Evolutionary conservation across 1,140 invertebrate species (phyloP).

Genomic region (Pachyrhynchus sulphureomaculatus): DNA sequence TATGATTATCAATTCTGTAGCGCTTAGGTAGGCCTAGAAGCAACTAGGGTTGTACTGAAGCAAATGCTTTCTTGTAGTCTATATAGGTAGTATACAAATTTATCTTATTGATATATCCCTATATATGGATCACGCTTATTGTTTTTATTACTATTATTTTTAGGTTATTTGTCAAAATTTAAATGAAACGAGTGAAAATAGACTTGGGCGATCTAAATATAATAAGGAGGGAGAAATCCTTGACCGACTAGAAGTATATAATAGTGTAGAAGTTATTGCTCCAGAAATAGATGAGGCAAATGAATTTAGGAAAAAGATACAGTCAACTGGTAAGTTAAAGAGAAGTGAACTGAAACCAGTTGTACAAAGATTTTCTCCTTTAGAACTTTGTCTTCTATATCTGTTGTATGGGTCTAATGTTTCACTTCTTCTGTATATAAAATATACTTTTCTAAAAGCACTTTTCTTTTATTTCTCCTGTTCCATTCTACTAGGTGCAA

Average conservation of each 20-base stretch:
- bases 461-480: slow-evolving; percentile 30
- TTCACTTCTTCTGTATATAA: slow-evolving; percentile 25
- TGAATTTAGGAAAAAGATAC: slow-evolving; percentile 25
- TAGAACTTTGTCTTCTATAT: neutral
- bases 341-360: neutral
- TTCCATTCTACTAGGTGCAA: neutral
- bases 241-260: slow-evolving; percentile 72
- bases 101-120: no score
- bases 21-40: no score
- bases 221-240: slow-evolving; percentile 61
- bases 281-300: slow-evolving; percentile 64
- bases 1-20: no score
- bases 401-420: neutral
- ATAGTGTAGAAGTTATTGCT: slow-evolving; percentile 74
- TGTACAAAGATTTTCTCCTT: slow-evolving; percentile 17
- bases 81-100: no score
- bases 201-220: slow-evolving; percentile 48
- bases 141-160: no score
- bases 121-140: no score
- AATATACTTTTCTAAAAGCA: slow-evolving; percentile 34
- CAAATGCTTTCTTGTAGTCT: no score
- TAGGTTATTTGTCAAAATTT: slow-evolving; percentile 50
- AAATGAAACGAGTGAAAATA: slow-evolving; percentile 25
- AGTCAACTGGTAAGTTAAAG: slow-evolving; percentile 33
- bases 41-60: no score